Evolutionary conservation across 2,113 vertebrate species (phyloP), one percentile per base, ranked within the genome.

Genomic region (Ancistrus triradiatus): DNA sequence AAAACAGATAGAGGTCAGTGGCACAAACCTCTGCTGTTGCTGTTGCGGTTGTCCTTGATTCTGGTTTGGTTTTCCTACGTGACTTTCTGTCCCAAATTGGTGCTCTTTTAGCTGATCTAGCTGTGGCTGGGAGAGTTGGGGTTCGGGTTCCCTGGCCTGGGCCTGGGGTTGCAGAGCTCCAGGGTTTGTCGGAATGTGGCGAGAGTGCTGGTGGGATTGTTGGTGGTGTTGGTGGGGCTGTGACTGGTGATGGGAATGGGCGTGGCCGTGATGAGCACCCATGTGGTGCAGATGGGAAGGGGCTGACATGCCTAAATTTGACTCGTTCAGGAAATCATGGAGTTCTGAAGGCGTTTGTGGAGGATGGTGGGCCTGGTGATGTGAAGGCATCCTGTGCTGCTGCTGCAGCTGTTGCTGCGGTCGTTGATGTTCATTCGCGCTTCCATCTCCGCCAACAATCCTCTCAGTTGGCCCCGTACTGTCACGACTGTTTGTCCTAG

Each of bases 1-100:
- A 78, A 94, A 97, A 79, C 94, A 95, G 74, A 94, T 94, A 40
- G 92, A 92, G 1, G 92, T 89, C 25, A 96, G 78, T 0, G 91
- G 87, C 4, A 91, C 84, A 1, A 92, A 94, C 1, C 90, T 85
- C 0, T 87, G 88, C 59, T 81, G 76, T 18, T 81, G 77, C 38
- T 74, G 70, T 38, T 77, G 78, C 14, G 11, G 63, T 57, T 83
- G 83, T 63, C 28, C 69, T 60, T 80, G 85, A 73, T 56, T 80
- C 44, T 77, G 81, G 63, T 74, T 59, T 9, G 61, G 62, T 78
- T 87, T 86, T 51, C 87, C 89, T 2, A 81, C 85, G 0, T 89
- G 89, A 74, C 88, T 92, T 1, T 86, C 69, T 69, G 88, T 18
- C 2, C 89, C 87, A 0, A 88, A 90, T 7, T 90, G 90, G 42